phyloP scores from a whole-genome alignment of 1,140 invertebrate genomes.

The Berghia stephanieae region DNA sequence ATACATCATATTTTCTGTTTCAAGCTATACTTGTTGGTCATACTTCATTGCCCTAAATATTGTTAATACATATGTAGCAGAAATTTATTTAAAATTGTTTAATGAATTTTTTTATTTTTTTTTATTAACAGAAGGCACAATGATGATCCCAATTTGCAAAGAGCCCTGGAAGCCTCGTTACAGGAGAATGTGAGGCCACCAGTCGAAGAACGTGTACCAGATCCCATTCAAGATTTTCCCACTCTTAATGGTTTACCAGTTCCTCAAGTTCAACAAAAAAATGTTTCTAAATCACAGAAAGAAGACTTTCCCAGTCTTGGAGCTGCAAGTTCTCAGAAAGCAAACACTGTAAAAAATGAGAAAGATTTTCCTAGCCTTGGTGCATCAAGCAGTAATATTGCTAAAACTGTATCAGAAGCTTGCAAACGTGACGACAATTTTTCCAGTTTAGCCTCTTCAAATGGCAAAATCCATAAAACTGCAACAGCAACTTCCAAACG shows the following conservation, averaged over 20 bases:
- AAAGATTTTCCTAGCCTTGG: background rate
- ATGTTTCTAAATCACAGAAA: slow-evolving; percentile 35
- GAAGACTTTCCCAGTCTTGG: slow-evolving; percentile 58
- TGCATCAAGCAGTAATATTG: background rate
- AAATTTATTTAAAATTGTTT: background rate
- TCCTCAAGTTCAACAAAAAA: slow-evolving; percentile 10
- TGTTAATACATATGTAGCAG: background rate
- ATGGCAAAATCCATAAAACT: too few relatives aligned
- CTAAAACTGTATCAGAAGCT: background rate
- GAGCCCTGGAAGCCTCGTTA: slow-evolving; percentile 50
- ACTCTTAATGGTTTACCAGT: slow-evolving; percentile 30
- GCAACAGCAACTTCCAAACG: too few relatives aligned
- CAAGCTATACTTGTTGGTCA: too few relatives aligned
- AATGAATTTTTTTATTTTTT: slow-evolving; percentile 6
- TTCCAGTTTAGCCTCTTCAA: too few relatives aligned
- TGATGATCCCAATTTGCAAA: slow-evolving; percentile 45
- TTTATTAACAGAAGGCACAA: slow-evolving; percentile 27
- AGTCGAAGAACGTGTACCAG: slow-evolving; percentile 31
- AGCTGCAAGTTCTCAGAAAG: background rate
- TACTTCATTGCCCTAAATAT: too few relatives aligned
- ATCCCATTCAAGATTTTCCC: slow-evolving; percentile 36
- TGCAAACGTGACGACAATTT: too few relatives aligned
- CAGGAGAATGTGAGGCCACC: slow-evolving; percentile 26
- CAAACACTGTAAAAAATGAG: background rate
- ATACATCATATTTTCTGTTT: too few relatives aligned